These are phyloP conservation scores for Myocastor coypus DNA, from an alignment of 2,113 vertebrate genomes.

Conservation along the genomic window DNA sequence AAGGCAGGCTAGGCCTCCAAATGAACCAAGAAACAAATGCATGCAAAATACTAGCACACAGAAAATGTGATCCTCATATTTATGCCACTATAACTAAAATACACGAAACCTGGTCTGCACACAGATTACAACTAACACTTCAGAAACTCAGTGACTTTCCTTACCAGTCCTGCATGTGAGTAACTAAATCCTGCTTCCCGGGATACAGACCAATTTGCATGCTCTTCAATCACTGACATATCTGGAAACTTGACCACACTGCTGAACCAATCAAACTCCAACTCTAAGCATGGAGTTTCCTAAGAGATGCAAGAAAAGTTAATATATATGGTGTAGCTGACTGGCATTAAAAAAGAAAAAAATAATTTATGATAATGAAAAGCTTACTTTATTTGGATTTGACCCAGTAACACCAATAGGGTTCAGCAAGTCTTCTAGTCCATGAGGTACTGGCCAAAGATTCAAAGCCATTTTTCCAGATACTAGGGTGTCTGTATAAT, in stretches of 20 bases:
- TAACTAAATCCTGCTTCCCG: constrained; percentile 97
- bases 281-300: constrained; percentile 98
- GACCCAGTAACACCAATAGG: constrained; percentile 98
- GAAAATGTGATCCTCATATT: constrained; percentile 21
- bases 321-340: background rate
- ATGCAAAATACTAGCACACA: background rate
- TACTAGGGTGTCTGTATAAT: constrained; percentile 97
- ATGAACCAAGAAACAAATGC: constrained; percentile 34
- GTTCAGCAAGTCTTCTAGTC: constrained; percentile 97
- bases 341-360: background rate
- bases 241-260: constrained; percentile 97
- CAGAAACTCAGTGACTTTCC: constrained; percentile 60
- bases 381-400: constrained; percentile 96
- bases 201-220: constrained; percentile 96
- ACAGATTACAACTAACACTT: background rate
- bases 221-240: constrained; percentile 96
- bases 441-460: constrained; percentile 98
- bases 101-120: background rate
- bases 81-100: background rate
- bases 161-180: constrained; percentile 95
- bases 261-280: constrained; percentile 99
- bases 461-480: constrained; percentile 99
- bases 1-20: background rate
- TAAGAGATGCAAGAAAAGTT: constrained; percentile 79
- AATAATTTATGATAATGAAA: constrained; percentile 34